These are phyloP conservation scores for Cichlasoma orientale DNA, from an alignment of 2,797 vertebrate species.

Conservation along the genomic window DNA sequence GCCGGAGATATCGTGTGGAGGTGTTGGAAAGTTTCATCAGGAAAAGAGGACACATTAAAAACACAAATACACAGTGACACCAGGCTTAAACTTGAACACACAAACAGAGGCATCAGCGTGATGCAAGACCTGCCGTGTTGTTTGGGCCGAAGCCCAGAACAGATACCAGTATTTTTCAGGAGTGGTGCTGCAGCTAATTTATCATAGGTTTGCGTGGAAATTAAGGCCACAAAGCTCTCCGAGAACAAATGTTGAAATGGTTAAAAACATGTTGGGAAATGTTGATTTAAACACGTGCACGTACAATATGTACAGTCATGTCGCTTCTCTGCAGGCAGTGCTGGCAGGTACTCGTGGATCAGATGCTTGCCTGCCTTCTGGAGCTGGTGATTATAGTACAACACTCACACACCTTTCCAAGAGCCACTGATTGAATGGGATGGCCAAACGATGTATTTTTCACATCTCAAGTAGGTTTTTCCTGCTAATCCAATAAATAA, in stretches of 20 bases:
- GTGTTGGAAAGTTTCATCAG: conserved; percentile 13
- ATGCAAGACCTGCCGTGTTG: neutral
- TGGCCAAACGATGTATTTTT: neutral
- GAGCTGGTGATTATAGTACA: conserved; percentile 44
- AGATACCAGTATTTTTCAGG: neutral
- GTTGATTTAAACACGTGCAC: neutral
- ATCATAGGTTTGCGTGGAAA: neutral
- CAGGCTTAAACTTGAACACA: neutral
- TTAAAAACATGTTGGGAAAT: neutral
- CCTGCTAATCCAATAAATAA: neutral
- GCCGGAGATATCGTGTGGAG: conserved; percentile 19
- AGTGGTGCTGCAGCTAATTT: neutral
- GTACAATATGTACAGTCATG: conserved; percentile 9
- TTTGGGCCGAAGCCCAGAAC: neutral
- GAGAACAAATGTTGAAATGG: neutral
- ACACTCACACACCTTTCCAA: conserved; percentile 23
- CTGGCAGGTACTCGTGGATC: conserved; percentile 37
- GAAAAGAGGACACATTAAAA: neutral
- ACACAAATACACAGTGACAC: neutral
- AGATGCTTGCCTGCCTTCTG: conserved; percentile 45
- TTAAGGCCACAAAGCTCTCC: neutral
- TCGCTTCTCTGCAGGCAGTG: conserved; percentile 16
- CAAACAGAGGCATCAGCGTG: neutral
- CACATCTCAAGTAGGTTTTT: neutral
- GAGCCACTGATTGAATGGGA: conserved; percentile 31